A percentile compares a stretch with the other conserved stretches of the same genome.
phyloP scores from a whole-genome alignment of 2,888 invertebrate species.

The Epirrhoe alternata region DNA sequence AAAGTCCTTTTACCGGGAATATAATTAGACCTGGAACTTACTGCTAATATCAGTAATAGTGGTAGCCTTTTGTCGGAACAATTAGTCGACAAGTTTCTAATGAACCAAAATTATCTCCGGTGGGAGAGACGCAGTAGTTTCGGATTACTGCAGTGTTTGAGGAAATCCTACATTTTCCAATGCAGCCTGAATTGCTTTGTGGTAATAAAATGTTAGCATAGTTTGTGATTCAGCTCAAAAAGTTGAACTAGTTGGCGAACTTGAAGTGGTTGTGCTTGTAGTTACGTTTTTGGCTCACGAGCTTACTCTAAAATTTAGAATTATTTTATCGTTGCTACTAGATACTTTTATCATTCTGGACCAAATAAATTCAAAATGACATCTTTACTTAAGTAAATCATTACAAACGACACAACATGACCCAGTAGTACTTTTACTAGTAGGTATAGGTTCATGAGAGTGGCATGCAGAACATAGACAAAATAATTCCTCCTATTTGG shows the following conservation, averaged over 20 bases:
- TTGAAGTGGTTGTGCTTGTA: neutral
- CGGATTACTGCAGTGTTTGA: conserved; percentile 13
- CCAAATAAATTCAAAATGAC: too few species aligned
- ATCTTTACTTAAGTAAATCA: too few species aligned
- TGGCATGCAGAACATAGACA: neutral
- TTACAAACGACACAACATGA: too few species aligned
- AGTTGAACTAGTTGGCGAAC: neutral
- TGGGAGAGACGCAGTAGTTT: conserved; percentile 2
- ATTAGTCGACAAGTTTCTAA: conserved; percentile 10
- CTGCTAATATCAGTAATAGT: neutral
- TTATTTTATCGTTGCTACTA: too few species aligned
- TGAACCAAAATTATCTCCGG: conserved; percentile 12
- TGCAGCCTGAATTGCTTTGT: conserved; percentile 2
- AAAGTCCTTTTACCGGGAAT: neutral
- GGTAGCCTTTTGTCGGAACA: neutral
- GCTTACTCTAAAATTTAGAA: too few species aligned
- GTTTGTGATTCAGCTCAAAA: neutral
- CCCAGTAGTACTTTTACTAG: too few species aligned
- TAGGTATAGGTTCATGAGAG: too few species aligned
- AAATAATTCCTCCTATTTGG: neutral
- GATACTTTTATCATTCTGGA: too few species aligned
- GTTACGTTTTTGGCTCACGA: neutral
- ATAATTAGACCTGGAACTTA: neutral
- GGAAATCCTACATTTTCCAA: conserved; percentile 2
- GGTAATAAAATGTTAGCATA: conserved; percentile 7